Conservation (phyloP, 2,113 vertebrate genomes). For the Ophthalmolycus amberensis region DNA sequence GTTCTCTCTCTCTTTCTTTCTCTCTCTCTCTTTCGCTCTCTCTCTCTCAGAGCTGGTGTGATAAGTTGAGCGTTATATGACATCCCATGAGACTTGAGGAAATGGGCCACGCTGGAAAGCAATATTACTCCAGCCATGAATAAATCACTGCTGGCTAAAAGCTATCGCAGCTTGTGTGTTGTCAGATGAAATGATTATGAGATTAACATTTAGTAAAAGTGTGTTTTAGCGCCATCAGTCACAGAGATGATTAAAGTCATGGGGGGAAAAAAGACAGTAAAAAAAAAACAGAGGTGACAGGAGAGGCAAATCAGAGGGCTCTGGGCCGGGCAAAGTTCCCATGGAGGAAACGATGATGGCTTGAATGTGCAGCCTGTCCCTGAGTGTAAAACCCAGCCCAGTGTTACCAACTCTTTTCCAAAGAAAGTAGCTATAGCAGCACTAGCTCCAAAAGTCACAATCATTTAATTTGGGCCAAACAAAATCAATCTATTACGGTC, state of each 20-base stretch:
- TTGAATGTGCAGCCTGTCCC: neutral
- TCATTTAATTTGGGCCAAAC: neutral
- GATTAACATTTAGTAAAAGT: constrained; percentile 52
- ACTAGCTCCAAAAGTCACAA: neutral
- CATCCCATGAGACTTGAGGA: constrained; percentile 41
- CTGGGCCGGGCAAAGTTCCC: neutral
- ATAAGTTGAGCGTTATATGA: constrained; percentile 53
- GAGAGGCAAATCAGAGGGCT: constrained; percentile 16
- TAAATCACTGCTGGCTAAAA: constrained; percentile 60
- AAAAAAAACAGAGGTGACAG: neutral
- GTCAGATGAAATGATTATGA: constrained; percentile 56
- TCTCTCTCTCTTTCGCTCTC: neutral
- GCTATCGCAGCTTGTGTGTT: constrained; percentile 15
- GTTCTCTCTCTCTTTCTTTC: neutral
- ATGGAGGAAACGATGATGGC: neutral
- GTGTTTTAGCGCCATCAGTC: constrained; percentile 51
- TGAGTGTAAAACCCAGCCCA: neutral
- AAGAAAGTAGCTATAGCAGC: too few relatives aligned
- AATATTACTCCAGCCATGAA: constrained; percentile 38
- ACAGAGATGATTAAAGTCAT: constrained; percentile 41
- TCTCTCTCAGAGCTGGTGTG: neutral
- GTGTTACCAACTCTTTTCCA: neutral
- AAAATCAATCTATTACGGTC: neutral
- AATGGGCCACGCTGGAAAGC: constrained; percentile 46
- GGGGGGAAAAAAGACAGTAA: neutral